These are phyloP conservation scores for Drosophila watanabei DNA, from an alignment of 1,140 invertebrate species.

Conservation along the genomic window DNA sequence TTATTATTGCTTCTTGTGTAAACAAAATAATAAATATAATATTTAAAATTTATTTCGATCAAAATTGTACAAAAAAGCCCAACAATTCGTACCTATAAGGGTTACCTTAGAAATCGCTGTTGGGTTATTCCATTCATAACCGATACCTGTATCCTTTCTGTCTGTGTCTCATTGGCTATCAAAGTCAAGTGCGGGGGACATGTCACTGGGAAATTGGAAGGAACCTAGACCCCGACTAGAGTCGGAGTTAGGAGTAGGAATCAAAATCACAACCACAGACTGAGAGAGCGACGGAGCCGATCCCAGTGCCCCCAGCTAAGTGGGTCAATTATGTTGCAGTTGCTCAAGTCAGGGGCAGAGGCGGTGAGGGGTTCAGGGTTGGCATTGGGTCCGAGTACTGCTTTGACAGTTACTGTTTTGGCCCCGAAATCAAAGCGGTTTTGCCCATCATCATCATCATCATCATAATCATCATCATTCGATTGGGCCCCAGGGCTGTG, in stretches of 20 bases:
- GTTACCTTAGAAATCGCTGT: too few species aligned
- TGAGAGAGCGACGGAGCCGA: background rate
- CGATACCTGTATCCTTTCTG: background rate
- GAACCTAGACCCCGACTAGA: slow-evolving; percentile 1
- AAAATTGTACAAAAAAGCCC: too few species aligned
- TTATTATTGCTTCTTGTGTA: too few species aligned
- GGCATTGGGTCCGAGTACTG: background rate
- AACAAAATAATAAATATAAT: too few species aligned
- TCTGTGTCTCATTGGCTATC: slow-evolving; percentile 6
- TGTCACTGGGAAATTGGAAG: slow-evolving; percentile 16
- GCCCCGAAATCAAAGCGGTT: slow-evolving; percentile 26
- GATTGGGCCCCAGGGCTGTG: slow-evolving; percentile 12
- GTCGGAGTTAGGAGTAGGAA: background rate
- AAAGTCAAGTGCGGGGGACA: slow-evolving; percentile 23
- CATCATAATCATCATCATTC: background rate
- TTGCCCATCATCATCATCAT: slow-evolving; percentile 16
- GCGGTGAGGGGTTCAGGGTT: slow-evolving; percentile 3
- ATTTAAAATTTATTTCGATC: background rate
- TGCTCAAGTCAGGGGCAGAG: slow-evolving; percentile 22
- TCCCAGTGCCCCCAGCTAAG: slow-evolving; percentile 27
- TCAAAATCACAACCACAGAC: slow-evolving; percentile 12
- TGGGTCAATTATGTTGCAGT: slow-evolving; percentile 48
- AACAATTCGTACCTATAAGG: background rate
- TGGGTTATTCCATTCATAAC: background rate
- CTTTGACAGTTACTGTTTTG: slow-evolving; percentile 31